Base-by-base conservation (phyloP, 2,888 invertebrate species). In the Drosophila prostipennis region DNA sequence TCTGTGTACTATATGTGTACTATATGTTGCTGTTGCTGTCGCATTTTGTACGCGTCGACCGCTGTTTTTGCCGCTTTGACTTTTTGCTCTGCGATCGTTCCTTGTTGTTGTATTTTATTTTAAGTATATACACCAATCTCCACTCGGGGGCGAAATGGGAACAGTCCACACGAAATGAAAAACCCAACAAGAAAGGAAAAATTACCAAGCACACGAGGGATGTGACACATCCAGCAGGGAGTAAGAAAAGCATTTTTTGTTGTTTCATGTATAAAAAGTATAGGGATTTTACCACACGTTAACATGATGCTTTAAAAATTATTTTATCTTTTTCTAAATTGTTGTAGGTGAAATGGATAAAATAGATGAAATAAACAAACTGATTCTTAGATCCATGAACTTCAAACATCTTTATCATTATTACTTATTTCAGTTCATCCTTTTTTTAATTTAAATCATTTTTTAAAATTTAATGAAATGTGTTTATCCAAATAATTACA, bases 31-130 rank as follows among this genome's bases (percentile, higher is more conserved):
- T 58, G 14, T 60, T 63, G 80, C 81, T 79, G 77, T 79, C 88
- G 83, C 83, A 88, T 88, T 88, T 83, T 84, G 85, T 80, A 76
- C 80, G 85, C 80, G 84, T 72, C 85, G 87, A 81, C 80, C 87
- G 87, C 80, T 55, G 87, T 80, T 42, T 42, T 63, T 80, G 81
- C 74, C 74, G 83, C 87, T 88, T 86, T 89, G 84, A 84, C 83
- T 89, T 84, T 89, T 87, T 78, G 89, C 87, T 83, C 80, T 73
- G 74, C 69, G 74, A 37, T 65, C 45, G 39, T 69, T 80, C 78
- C 71, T 74, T 75, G 77, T 85, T 87, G 72, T 75, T 71, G 69
- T 80, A 23, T 85, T 82, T 88, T 85, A 74, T 73, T 78, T 79
- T 54, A 81, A 84, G 76, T 83, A 80, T 51, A 59, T 34, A 48